Evolutionary conservation across 2,888 invertebrate genomes (phyloP).

Genomic region (Amiota minor): DNA sequence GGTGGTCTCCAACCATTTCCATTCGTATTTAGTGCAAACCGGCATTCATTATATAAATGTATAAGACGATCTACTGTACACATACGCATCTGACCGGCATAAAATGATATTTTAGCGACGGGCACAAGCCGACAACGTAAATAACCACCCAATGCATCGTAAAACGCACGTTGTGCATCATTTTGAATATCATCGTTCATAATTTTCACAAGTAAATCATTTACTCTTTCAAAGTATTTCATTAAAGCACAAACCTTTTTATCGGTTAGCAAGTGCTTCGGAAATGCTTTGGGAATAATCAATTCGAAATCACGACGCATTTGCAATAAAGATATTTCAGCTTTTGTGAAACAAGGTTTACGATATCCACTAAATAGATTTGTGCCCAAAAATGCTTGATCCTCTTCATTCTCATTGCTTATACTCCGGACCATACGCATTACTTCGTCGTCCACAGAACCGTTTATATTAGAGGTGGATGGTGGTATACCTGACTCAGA

Average conservation of each 20-base stretch:
- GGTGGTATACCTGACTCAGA: too few species aligned
- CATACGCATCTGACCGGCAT: conserved; percentile 57
- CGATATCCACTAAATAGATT: conserved; percentile 57
- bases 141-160: conserved; percentile 66
- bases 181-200: conserved; percentile 5
- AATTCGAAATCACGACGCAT: conserved; percentile 65
- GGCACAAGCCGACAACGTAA: conserved; percentile 60
- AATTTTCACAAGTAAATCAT: conserved; percentile 55
- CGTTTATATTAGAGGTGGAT: too few species aligned
- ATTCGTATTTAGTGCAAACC: conserved; percentile 61
- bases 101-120: conserved; percentile 62
- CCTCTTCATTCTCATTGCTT: background rate
- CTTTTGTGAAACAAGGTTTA: conserved; percentile 60
- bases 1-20: conserved; percentile 64
- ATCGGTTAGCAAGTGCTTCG: conserved; percentile 55
- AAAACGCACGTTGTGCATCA: conserved; percentile 50
- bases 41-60: conserved; percentile 55
- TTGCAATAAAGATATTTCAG: conserved; percentile 58
- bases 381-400: conserved; percentile 59
- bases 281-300: conserved; percentile 58
- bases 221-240: conserved; percentile 61
- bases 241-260: conserved; percentile 52
- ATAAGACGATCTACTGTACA: conserved; percentile 52
- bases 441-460: background rate
- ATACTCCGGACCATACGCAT: background rate